Percentiles rank a stretch among this genome's conserved stretches.
These are phyloP conservation scores for Heliconius ethilla DNA, from an alignment of 2,888 invertebrate genomes.

Conservation along the genomic window DNA sequence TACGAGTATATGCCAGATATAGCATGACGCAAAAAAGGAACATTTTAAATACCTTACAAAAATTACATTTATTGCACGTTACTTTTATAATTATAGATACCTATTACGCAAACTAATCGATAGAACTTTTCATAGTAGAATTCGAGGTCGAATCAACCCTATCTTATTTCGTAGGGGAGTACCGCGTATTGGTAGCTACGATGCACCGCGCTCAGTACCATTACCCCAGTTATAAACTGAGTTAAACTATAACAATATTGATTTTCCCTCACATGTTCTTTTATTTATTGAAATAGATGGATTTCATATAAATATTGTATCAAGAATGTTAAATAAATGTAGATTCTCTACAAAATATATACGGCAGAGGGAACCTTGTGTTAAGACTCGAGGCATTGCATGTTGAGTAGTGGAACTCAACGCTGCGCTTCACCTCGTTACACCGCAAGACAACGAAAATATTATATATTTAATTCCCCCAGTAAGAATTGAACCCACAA, in stretches of 20 bases:
- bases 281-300: constrained; percentile 9
- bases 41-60: no score
- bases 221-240: constrained; percentile 75
- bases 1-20: no score
- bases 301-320: neutral
- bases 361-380: no score
- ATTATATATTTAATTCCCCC: no score
- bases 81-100: neutral
- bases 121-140: neutral
- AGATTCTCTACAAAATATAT: neutral
- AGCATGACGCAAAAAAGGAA: no score
- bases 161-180: constrained; percentile 40
- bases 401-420: no score
- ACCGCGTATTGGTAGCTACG: constrained; percentile 58
- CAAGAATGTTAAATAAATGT: neutral
- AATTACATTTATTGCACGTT: no score
- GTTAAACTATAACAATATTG: constrained; percentile 72
- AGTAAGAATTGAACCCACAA: no score
- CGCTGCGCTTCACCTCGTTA: no score
- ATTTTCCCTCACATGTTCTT: constrained; percentile 66
- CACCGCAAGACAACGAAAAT: no score
- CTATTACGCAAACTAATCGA: neutral
- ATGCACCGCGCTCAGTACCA: constrained; percentile 65
- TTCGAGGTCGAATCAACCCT: constrained; percentile 30
- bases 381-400: no score